Base-by-base conservation (phyloP, 2,113 vertebrate species). In the Apus apus region DNA sequence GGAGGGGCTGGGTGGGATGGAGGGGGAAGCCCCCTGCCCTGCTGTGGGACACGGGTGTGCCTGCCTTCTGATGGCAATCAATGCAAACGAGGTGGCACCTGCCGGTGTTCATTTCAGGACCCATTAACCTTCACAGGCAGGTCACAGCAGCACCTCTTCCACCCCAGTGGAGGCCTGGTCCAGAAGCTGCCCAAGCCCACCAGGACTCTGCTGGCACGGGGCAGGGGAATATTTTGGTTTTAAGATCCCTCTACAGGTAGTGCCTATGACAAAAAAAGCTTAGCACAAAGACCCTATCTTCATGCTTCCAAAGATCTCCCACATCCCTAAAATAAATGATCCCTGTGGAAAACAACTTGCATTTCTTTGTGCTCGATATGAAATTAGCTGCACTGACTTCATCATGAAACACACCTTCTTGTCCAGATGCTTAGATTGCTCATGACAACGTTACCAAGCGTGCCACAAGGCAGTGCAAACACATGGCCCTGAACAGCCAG, bases 31-130 rank as follows among this genome's bases (percentile, higher is more conserved):
- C 29, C 26, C 32, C 23, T 2, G 15, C 57, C 1, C 26, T 15
- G 32, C 60, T 8, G 1, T 0, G 25, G 4, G 21, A 21, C n/a
- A 9, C 0, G 22, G 0, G 12, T 5, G 3, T 0, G 27, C 9
- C 23, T 54, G 6, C 17, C 76, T 74, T 30, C 58, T 3, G 48
- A 23, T 2, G 25, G 56, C 30, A 61, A 54, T 7, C 43, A 8
- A 5, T 1, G 17, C 66, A 25, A 10, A 45, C 3, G 9, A 7
- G 38, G 5, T 0, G 9, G 7, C 10, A 5, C 46, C 62, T 50
- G 43, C 61, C 67, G 6, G 30, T 1, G 8, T 5, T 16, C 16
- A 2, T 5, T 30, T 2, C 6, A 34, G 61, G 13, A 26, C 56
- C 13, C 21, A 32, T 4, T 18, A 2, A 11, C 8, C 38, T 32